phyloP scores from a whole-genome alignment of 2,888 invertebrate species.

The Thymelicus sylvestris region DNA sequence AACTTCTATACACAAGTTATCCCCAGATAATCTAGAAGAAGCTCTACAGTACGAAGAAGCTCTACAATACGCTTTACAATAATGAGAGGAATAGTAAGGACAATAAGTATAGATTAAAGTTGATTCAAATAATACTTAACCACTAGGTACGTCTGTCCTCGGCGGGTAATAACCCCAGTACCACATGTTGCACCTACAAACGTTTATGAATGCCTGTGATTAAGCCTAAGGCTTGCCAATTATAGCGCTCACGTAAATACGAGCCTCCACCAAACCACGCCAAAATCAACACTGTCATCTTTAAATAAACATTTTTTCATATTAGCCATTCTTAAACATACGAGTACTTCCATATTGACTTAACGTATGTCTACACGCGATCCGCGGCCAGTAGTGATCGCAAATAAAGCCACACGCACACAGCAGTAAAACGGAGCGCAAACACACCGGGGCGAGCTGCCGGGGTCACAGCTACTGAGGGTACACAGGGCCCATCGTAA shows the following conservation, averaged over 20 bases:
- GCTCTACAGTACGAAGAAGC: too few relatives aligned
- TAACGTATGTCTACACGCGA: constrained; percentile 10
- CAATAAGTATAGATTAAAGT: too few relatives aligned
- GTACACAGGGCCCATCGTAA: neutral
- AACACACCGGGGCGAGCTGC: neutral
- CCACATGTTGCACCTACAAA: too few relatives aligned
- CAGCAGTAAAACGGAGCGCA: constrained; percentile 11
- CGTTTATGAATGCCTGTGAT: too few relatives aligned
- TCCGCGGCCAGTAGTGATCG: constrained; percentile 27
- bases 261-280: neutral
- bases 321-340: constrained; percentile 8
- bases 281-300: constrained; percentile 1
- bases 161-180: too few relatives aligned
- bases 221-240: too few relatives aligned
- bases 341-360: constrained; percentile 22
- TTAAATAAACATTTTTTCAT: constrained; percentile 4
- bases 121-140: too few relatives aligned
- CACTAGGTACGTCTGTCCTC: too few relatives aligned
- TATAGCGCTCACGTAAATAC: neutral
- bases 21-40: too few relatives aligned
- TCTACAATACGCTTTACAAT: too few relatives aligned
- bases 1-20: too few relatives aligned
- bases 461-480: neutral
- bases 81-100: too few relatives aligned
- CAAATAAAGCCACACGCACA: constrained; percentile 21